Percentiles rank a stretch among this genome's conserved stretches.
Conservation (phyloP, 2,113 vertebrate genomes). For the Paramormyrops kingsleyae region DNA sequence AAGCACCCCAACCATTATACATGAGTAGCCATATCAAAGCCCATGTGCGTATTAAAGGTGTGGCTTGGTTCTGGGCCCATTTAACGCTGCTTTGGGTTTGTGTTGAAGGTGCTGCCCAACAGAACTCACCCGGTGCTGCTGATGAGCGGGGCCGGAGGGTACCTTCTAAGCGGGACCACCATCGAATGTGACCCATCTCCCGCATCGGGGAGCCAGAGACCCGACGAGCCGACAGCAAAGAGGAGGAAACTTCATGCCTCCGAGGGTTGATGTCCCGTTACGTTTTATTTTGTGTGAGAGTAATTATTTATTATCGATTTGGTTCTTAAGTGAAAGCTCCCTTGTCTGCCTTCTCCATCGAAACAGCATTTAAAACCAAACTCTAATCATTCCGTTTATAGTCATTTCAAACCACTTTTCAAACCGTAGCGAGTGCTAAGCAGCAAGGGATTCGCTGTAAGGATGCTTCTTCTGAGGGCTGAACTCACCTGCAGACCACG, state of each 20-base stretch:
- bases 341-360: neutral
- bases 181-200: slow-evolving; percentile 58
- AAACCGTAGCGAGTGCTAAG: slow-evolving; percentile 30
- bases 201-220: slow-evolving; percentile 38
- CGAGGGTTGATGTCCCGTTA: slow-evolving; percentile 41
- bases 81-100: slow-evolving; percentile 21
- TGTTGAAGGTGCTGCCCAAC: slow-evolving; percentile 79
- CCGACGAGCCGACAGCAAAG: slow-evolving; percentile 76
- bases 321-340: neutral
- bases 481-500: slow-evolving; percentile 21
- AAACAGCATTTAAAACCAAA: neutral
- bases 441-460: slow-evolving; percentile 15
- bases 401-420: neutral
- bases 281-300: neutral
- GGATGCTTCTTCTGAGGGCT: slow-evolving; percentile 32
- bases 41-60: neutral
- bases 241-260: slow-evolving; percentile 68
- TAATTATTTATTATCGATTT: neutral
- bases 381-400: neutral
- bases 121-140: slow-evolving; percentile 86
- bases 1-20: neutral
- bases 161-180: slow-evolving; percentile 83
- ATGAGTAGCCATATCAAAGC: neutral
- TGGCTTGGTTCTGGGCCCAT: neutral
- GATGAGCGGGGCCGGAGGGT: slow-evolving; percentile 91